Evolutionary conservation across 2,888 invertebrate genomes (phyloP), one percentile per base, ranked within the genome.

Genomic region (Philonicus albiceps): DNA sequence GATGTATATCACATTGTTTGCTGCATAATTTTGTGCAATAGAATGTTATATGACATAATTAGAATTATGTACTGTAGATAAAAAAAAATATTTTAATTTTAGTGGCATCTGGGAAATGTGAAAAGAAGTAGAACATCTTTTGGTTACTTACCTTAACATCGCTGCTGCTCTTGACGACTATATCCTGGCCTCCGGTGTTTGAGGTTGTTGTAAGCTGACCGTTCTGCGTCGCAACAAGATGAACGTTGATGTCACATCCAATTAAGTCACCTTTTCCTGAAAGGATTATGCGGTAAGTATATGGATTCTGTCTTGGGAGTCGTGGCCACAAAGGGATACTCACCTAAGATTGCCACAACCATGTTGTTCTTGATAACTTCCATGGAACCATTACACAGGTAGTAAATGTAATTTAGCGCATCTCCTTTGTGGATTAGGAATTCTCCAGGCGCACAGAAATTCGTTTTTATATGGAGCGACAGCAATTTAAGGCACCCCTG

Each of bases 291-390:
- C 13, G 30, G 0, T 80, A 53, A 80, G 80, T 34, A n/a, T 1
- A n/a, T 8, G 4, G 16, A n/a, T 78, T 4, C 16, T 49, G n/a
- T 53, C 16, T 19, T 30, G 7, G 49, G 49, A 22, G 30, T 53
- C 19, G 8, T 3, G 22, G 64, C 11, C 11, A 2, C 19, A 19
- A 64, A 64, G 3, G 53, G 64, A 8, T 27, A 92, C 95, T 94
- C 93, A 98, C 98, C 98, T 89, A 98, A 93, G 90, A 99, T 98
- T 87, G 98, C 98, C 27, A 98, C 98, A 85, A 98, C 98, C 97
- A 98, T 98, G 88, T 96, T 96, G 90, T 98, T 96, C 92, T 98
- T 98, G 90, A 98, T 96, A 74, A 98, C 98, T 93, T 98, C 98
- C 98, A 98, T 98, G 37, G 98, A 98, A 6, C 98, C 98, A 91